phyloP scores from a whole-genome alignment of 2,888 invertebrate species.

The Platycheirus rosarum region DNA sequence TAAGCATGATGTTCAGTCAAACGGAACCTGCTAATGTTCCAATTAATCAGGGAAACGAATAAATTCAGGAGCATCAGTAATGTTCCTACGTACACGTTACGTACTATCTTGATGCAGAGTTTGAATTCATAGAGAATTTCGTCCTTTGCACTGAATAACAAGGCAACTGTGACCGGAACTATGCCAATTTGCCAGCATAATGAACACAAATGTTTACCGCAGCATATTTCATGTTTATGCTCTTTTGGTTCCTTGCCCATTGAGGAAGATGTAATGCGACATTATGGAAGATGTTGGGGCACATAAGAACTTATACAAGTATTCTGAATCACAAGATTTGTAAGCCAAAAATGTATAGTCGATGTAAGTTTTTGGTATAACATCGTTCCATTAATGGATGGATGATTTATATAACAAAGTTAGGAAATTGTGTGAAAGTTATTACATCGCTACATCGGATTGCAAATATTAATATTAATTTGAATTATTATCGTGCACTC shows the following conservation, averaged over 20 bases:
- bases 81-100: not conserved
- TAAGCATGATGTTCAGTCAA: conserved; percentile 60
- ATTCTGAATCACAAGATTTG: not conserved
- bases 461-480: too few relatives aligned
- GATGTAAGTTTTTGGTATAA: too few relatives aligned
- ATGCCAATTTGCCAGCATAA: conserved; percentile 55
- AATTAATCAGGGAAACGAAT: conserved; percentile 64
- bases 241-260: conserved; percentile 44
- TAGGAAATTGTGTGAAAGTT: too few relatives aligned
- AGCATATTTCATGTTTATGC: conserved; percentile 64
- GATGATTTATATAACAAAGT: too few relatives aligned
- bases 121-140: conserved; percentile 14
- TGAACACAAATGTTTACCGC: conserved; percentile 61
- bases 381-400: too few relatives aligned
- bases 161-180: conserved; percentile 26
- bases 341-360: too few relatives aligned
- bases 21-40: conserved; percentile 67
- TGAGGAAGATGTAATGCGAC: conserved; percentile 51
- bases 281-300: conserved; percentile 24
- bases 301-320: not conserved
- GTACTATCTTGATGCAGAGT: conserved; percentile 2
- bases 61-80: conserved; percentile 25
- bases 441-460: too few relatives aligned
- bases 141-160: not conserved
- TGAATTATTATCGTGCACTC: too few relatives aligned